Base-by-base conservation (phyloP, 2,888 invertebrate genomes). In the Halictus quadricinctus region DNA sequence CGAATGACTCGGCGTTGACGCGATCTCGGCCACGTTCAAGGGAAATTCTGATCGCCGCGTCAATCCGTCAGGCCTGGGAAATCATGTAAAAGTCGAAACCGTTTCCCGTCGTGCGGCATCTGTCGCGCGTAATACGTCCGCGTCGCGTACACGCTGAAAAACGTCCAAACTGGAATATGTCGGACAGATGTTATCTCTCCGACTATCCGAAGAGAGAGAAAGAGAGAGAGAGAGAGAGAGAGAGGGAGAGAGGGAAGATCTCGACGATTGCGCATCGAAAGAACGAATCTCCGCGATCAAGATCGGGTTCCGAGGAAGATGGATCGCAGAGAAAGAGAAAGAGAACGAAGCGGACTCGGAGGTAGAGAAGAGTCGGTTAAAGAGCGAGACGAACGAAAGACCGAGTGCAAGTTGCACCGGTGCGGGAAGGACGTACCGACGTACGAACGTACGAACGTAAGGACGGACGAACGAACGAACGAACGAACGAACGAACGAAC, bases 381-480 rank as follows among this genome's bases (percentile, higher is more conserved):
- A 76, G 78, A 87, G 81, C 48, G 91, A 92, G 93, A 90, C 81
- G 81, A 80, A 84, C 72, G 85, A 64, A 64, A 64, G 15, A 29
- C 29, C 86, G 85, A 86, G 87, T 92, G 92, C 92, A 90, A 89
- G 87, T 90, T 88, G 91, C 85, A 90, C 86, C 87, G 90, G 88
- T 87, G 86, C 88, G 86, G 90, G 90, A 89, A 90, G 89, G 87
- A 87, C 89, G 83, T 86, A 86, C 83, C 82, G 87, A 85, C 90
- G 87, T 83, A 89, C 84, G 86, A 85, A 85, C 58, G n/a, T 58
- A 91, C 91, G 93, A 92, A 94, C 66, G 15, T 48, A 48, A 84
- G 86, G 87, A 86, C 91, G 66, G 8, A 66, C 18, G 85, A 84
- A 85, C 89, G 88, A 79, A 88, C 84, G 87, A 85, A 86, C 91